A percentile compares a stretch with the other conserved stretches of the same genome.
Evolutionary conservation across 2,113 vertebrate species (phyloP).

Genomic region (Hystrix brachyura): DNA sequence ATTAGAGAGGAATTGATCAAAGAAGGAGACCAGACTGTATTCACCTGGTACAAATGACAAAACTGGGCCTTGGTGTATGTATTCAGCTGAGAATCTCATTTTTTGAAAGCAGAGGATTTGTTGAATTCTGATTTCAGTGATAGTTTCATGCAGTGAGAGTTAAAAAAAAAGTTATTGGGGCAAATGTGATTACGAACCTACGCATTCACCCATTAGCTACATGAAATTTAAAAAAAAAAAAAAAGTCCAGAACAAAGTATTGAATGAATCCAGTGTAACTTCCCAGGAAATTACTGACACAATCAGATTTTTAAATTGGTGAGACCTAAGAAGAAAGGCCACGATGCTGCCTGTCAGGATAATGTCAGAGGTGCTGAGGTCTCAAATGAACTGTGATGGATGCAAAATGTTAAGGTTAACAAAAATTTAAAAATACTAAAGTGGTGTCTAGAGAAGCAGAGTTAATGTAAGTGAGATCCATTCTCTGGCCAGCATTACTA

Average conservation of each 20-base stretch:
- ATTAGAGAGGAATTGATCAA: neutral
- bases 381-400: slow-evolving; percentile 60
- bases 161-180: slow-evolving; percentile 14
- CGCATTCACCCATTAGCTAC: neutral
- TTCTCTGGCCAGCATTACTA: slow-evolving; percentile 32
- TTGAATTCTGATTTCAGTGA: slow-evolving; percentile 24
- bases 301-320: slow-evolving; percentile 69
- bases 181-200: neutral
- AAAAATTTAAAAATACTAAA: slow-evolving; percentile 68
- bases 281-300: slow-evolving; percentile 54
- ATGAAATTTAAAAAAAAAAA: neutral
- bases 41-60: neutral
- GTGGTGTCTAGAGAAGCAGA: slow-evolving; percentile 30
- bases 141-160: slow-evolving; percentile 40
- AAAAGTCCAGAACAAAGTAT: neutral
- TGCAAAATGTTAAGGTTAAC: slow-evolving; percentile 76
- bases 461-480: neutral
- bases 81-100: slow-evolving; percentile 53
- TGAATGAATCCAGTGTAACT: slow-evolving; percentile 54
- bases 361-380: slow-evolving; percentile 62
- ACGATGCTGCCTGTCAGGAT: slow-evolving; percentile 64
- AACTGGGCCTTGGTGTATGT: neutral
- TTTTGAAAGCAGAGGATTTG: slow-evolving; percentile 15
- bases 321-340: slow-evolving; percentile 64
- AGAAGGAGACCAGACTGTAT: neutral